Percentiles rank a stretch among this genome's conserved stretches.
phyloP scores from a whole-genome alignment of 1,140 invertebrate genomes.

The Bombus superbus region DNA sequence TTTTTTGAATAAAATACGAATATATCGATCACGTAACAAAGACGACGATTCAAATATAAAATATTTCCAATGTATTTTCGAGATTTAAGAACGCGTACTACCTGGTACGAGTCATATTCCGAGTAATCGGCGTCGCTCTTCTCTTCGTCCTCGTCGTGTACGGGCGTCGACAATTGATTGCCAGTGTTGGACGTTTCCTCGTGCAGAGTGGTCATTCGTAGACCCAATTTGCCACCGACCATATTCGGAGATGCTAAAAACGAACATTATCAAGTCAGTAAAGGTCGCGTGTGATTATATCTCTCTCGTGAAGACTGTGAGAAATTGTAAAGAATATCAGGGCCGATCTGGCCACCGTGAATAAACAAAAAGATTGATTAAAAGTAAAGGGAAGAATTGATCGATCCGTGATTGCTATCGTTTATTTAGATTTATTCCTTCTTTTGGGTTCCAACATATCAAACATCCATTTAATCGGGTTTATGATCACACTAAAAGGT shows the following conservation, averaged over 20 bases:
- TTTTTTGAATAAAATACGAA: neutral
- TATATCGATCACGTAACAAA: neutral
- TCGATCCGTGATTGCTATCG: neutral
- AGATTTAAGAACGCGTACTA: conserved; percentile 52
- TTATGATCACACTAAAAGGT: conserved; percentile 51
- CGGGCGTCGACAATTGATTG: conserved; percentile 75
- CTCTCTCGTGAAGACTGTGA: neutral
- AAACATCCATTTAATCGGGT: conserved; percentile 28
- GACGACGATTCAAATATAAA: too few species aligned
- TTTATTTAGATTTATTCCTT: neutral
- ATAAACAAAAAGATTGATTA: neutral
- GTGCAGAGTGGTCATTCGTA: conserved; percentile 95
- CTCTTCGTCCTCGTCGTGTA: conserved; percentile 83
- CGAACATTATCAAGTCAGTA: conserved; percentile 3
- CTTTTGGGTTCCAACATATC: conserved; percentile 5
- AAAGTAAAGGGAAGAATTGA: neutral
- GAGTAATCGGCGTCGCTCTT: conserved; percentile 85
- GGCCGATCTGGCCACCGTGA: conserved; percentile 62
- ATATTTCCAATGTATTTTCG: neutral
- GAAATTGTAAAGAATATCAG: conserved; percentile 44
- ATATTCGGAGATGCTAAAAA: conserved; percentile 90
- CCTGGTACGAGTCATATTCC: conserved; percentile 84
- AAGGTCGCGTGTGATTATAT: too few species aligned
- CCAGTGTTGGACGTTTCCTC: conserved; percentile 87
- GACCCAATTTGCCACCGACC: conserved; percentile 90